Evolutionary conservation across 37 sponge, comb jelly and placozoan species (phyloP), one percentile per base, ranked within the genome.

Genomic region (Oopsacas minuta): DNA sequence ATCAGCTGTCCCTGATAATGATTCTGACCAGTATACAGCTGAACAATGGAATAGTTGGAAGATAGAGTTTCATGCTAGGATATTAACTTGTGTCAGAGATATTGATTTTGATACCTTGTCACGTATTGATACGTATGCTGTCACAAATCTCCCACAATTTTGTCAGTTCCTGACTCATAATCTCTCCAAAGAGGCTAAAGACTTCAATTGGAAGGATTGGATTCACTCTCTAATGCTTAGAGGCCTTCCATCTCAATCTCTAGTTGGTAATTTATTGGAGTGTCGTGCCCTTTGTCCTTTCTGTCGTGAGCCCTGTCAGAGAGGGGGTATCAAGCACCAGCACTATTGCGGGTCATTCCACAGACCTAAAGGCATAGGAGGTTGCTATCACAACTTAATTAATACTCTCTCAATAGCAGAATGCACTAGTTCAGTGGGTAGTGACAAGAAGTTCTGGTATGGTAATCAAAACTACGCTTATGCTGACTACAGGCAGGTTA

Each of bases 271-370:
- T n/a, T 34, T 61, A 5, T n/a, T 61, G 75, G 75, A 61, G 30
- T 61, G 75, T 61, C 75, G 75, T 3, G 75, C 75, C 20, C 75
- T 61, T 3, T 61, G 75, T n/a, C 75, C 75, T 34, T 61, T 61
- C 75, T 61, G 75, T n/a, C 75, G 75, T 3, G 75, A 61, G 30
- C 75, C 75, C 1, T 61, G 75, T 12, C 75, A 61, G 75, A 3
- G 75, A n/a, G 75, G 75, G 32, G 75, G 75, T 7, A 61, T 34
- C 32, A 25, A n/a, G 30, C 75, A 61, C 75, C 28, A 61, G 28
- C 75, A 61, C 75, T 61, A 61, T 34, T 61, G 75, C 75, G 75
- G 75, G 5, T 61, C 75, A 25, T 61, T 61, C 75, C 75, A 61
- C 75, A 61, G 75, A 61, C 75, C 75, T 3, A 61, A 61, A 34